Evolutionary conservation across 37 sponge, comb jelly and placozoan species (phyloP).

Genomic region (Haliclona indistincta): DNA sequence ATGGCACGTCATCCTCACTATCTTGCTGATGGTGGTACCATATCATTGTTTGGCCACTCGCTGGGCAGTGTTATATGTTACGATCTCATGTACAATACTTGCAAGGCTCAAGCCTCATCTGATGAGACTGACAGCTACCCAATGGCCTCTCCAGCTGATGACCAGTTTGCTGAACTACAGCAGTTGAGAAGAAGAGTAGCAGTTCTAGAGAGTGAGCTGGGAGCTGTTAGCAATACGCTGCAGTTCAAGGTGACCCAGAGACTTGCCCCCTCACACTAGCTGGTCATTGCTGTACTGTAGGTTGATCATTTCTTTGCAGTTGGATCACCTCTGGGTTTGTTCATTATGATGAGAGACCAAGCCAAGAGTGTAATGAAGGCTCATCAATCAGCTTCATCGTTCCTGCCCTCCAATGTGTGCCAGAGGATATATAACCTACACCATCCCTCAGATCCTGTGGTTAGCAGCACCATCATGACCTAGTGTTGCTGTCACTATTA

Average conservation of each 20-base stretch:
- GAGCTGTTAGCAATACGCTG: not conserved
- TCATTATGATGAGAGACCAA: constrained; percentile 75
- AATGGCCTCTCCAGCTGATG: too few relatives aligned
- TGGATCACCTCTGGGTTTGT: constrained; percentile 86
- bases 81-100: constrained; percentile 67
- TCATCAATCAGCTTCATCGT: constrained; percentile 37
- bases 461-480: constrained; percentile 34
- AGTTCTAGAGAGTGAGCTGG: constrained; percentile 61
- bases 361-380: constrained; percentile 39
- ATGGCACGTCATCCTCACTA: constrained; percentile 75
- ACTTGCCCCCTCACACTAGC: not conserved
- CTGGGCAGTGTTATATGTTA: constrained; percentile 87
- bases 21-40: constrained; percentile 50
- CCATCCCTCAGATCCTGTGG: constrained; percentile 90
- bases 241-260: too few relatives aligned
- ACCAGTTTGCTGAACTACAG: constrained; percentile 21
- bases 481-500: not conserved
- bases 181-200: constrained; percentile 37
- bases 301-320: constrained; percentile 89
- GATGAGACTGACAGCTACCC: too few relatives aligned
- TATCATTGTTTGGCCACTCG: constrained; percentile 85
- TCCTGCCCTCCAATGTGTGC: constrained; percentile 80
- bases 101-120: constrained; percentile 1
- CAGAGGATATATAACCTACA: constrained; percentile 85
- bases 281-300: constrained; percentile 20